Base-by-base conservation (phyloP, 2,888 invertebrate genomes). In the Lepidocyrtoides sp. region DNA sequence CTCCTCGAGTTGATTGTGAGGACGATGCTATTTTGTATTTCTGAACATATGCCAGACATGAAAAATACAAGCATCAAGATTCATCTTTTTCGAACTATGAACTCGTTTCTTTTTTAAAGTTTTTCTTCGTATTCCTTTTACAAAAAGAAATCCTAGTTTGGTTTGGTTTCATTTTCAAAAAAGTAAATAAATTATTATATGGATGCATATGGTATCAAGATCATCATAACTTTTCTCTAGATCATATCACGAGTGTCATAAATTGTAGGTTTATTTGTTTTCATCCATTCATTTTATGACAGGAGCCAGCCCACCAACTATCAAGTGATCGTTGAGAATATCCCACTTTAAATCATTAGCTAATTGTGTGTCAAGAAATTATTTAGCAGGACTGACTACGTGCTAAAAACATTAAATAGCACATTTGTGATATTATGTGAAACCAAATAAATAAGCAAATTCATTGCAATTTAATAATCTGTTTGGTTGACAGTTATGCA, bases 261-360 rank as follows among this genome's bases (percentile, higher is more conserved):
- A 79, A 79, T 79, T 79, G 32, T 0, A 26, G 26, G 29, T 51
- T 79, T 79, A 79, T 79, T 79, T 79, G 51, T n/a, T 54, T 48
- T 79, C 54, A 32, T 32, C 77, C 32, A 79, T 79, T 79, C 54
- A 79, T 79, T 79, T 79, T 54, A 54, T 79, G 77, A 79, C 77
- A 32, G 10, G 54, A 79, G 32, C 32, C 32, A 51, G 10, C 54
- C 51, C 77, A 79, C 54, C 26, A 79, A 79, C 54, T 79, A 8
- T 12, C 54, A 4, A 32, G 0, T 79, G 29, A 79, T 79, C 51
- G 12, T 32, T 7, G 32, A 17, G 8, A 44, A 79, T 32, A 29
- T 17, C 51, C 54, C 77, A 51, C 32, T 79, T 79, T 79, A 79
- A 79, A 54, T 54, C 54, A 32, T 32, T 32, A 54, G 12, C 51